Evolutionary conservation across 2,113 vertebrate genomes (phyloP).

Genomic region (Clinocottus analis): DNA sequence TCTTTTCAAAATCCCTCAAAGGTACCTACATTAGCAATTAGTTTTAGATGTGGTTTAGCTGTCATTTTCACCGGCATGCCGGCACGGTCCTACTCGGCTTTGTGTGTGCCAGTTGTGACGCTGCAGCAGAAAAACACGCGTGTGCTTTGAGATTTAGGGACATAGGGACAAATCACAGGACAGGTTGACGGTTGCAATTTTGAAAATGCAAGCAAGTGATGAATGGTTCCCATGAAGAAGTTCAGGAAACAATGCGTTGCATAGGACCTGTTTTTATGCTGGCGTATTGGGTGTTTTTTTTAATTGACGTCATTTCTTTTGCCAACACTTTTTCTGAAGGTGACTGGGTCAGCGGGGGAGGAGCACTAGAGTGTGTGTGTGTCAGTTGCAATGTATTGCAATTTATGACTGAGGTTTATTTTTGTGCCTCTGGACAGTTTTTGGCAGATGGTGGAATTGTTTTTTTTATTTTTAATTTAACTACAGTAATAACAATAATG

Average conservation of each 20-base stretch:
- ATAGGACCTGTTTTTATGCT: background rate
- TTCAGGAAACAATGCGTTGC: background rate
- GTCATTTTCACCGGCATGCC: conserved; percentile 24
- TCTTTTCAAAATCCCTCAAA: background rate
- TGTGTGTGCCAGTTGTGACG: background rate
- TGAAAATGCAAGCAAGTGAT: background rate
- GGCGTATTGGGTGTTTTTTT: background rate
- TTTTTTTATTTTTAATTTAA: background rate
- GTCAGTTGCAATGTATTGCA: background rate
- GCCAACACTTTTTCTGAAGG: background rate
- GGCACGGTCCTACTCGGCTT: background rate
- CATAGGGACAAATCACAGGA: background rate
- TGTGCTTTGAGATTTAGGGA: background rate
- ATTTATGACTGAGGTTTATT: background rate
- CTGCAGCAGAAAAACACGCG: background rate
- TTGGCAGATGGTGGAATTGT: background rate
- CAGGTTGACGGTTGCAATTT: background rate
- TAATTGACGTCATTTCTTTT: background rate
- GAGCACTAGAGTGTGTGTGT: background rate
- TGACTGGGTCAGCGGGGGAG: background rate
- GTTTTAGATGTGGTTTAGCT: conserved; percentile 61
- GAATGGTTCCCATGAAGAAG: background rate
- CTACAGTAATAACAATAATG: conserved; percentile 10
- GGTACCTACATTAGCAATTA: conserved; percentile 49
- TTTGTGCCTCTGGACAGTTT: background rate